phyloP scores from a whole-genome alignment of 2,113 vertebrate species.

The Lutjanus erythropterus region DNA sequence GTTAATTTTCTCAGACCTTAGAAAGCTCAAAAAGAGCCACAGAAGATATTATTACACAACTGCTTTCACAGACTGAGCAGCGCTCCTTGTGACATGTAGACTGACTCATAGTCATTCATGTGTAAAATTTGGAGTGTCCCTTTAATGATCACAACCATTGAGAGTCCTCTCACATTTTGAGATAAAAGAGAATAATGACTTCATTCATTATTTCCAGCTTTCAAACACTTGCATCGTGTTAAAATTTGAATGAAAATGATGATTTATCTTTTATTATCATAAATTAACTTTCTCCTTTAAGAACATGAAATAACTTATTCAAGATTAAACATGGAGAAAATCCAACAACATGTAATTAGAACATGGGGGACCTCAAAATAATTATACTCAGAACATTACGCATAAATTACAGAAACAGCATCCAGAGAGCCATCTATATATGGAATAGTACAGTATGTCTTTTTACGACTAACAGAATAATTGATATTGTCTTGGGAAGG shows the following conservation, averaged over 20 bases:
- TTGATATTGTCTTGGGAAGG: conserved; percentile 48
- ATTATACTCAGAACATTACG: conserved; percentile 14
- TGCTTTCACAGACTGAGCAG: neutral
- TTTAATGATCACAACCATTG: neutral
- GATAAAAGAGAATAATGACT: neutral
- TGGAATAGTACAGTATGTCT: conserved; percentile 20
- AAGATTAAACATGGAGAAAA: neutral
- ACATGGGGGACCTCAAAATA: neutral
- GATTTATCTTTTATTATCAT: neutral
- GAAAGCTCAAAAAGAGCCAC: neutral
- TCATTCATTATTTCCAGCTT: neutral
- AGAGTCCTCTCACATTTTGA: neutral
- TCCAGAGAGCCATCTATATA: conserved; percentile 25
- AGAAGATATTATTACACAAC: neutral
- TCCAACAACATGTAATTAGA: neutral
- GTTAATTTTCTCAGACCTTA: neutral
- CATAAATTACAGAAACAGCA: conserved; percentile 24
- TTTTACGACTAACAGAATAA: conserved; percentile 31
- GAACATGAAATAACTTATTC: neutral
- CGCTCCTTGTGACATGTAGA: neutral
- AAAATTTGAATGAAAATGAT: neutral
- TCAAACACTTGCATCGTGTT: neutral
- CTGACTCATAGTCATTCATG: conserved; percentile 15
- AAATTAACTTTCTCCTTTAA: neutral
- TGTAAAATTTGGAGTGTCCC: neutral